A percentile compares a stretch with the other conserved stretches of the same genome.
Evolutionary conservation across 1,140 invertebrate genomes (phyloP).

Genomic region (Rhyacophila brunnea): DNA sequence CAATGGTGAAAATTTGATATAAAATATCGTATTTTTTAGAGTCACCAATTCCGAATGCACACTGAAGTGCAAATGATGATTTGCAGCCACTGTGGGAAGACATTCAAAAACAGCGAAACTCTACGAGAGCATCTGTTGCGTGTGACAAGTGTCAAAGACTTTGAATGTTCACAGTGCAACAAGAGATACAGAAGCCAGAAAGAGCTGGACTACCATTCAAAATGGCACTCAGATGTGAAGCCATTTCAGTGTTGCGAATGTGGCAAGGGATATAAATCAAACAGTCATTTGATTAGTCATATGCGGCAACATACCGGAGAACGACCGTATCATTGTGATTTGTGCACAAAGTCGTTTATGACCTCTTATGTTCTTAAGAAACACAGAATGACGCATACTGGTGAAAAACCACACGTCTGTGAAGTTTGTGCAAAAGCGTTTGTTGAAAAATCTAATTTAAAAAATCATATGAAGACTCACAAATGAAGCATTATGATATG

Average conservation of each 20-base stretch:
- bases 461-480: conserved; percentile 34
- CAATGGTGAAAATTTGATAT: background rate
- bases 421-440: conserved; percentile 38
- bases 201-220: conserved; percentile 67
- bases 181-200: conserved; percentile 67
- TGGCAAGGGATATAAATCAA: conserved; percentile 72
- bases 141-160: conserved; percentile 46
- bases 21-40: conserved; percentile 17
- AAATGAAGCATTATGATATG: too few species aligned
- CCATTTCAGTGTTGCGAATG: conserved; percentile 68
- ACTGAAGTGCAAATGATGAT: conserved; percentile 14
- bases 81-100: conserved; percentile 46
- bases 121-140: conserved; percentile 42
- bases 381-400: conserved; percentile 59
- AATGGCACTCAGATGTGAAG: conserved; percentile 63
- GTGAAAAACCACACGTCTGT: conserved; percentile 44
- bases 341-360: conserved; percentile 49
- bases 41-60: conserved; percentile 24
- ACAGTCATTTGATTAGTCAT: conserved; percentile 56
- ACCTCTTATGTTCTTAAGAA: conserved; percentile 47
- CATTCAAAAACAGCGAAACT: conserved; percentile 36
- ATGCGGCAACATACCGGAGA: conserved; percentile 60
- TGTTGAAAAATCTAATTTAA: conserved; percentile 35
- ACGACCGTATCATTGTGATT: conserved; percentile 59
- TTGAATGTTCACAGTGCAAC: conserved; percentile 67